Conservation (phyloP, 2,113 vertebrate species). For the Rhagologus leucostigma region DNA sequence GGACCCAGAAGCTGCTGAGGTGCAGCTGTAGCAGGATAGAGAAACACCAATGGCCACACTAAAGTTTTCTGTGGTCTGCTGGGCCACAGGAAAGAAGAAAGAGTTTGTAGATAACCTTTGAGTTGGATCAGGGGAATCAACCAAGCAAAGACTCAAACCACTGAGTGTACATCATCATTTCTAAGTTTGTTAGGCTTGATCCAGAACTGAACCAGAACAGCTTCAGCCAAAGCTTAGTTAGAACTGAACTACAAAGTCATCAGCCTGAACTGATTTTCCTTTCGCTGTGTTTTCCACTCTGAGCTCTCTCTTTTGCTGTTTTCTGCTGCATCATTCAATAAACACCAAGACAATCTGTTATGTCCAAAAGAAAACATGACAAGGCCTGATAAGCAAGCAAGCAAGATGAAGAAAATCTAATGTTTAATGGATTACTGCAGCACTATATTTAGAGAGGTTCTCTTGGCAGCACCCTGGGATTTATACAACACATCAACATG, state of each 20-base stretch:
- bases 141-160: background rate
- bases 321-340: constrained; percentile 36
- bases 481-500: background rate
- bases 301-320: constrained; percentile 33
- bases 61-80: background rate
- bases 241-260: background rate
- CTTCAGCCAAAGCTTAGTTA: background rate
- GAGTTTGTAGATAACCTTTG: background rate
- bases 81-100: background rate
- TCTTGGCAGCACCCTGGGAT: background rate
- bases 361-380: constrained; percentile 37
- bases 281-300: background rate
- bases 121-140: background rate
- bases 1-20: accelerated
- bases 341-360: constrained; percentile 24
- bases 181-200: background rate
- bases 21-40: background rate
- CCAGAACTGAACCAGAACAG: background rate
- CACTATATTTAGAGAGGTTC: background rate
- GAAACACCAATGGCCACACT: background rate
- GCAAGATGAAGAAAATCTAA: background rate
- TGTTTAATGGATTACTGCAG: background rate
- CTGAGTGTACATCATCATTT: background rate
- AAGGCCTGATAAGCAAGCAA: constrained; percentile 9
- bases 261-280: background rate